Evolutionary conservation across 2,888 invertebrate species (phyloP).

Genomic region (Phaonia tiefii): DNA sequence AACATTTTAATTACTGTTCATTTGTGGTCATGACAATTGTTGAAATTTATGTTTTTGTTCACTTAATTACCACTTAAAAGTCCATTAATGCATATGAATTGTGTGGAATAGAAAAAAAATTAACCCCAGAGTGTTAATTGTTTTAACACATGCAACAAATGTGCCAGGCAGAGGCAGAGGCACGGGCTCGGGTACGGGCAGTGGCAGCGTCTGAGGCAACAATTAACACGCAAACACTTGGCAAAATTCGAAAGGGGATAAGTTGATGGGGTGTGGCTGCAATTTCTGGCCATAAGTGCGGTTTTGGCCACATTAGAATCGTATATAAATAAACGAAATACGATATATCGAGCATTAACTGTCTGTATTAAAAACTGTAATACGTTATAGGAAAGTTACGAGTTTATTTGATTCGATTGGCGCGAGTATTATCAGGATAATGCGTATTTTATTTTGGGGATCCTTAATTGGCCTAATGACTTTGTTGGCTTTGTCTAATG

Average conservation of each 20-base stretch:
- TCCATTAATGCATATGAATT: constrained; percentile 34
- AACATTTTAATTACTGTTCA: constrained; percentile 36
- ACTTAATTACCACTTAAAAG: constrained; percentile 39
- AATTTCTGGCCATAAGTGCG: background rate
- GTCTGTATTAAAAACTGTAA: constrained; percentile 28
- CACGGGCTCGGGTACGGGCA: no score
- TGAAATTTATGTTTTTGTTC: constrained; percentile 28
- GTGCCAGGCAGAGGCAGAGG: no score
- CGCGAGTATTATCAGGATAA: constrained; percentile 15
- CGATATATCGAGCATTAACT: constrained; percentile 8
- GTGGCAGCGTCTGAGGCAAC: background rate
- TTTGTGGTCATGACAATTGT: constrained; percentile 13
- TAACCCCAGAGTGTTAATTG: constrained; percentile 39
- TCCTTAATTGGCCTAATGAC: constrained; percentile 24
- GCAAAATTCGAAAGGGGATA: no score
- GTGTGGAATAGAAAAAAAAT: background rate
- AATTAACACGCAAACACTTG: constrained; percentile 41
- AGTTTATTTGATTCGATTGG: background rate
- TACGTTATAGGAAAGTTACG: constrained; percentile 1
- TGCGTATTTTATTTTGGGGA: constrained; percentile 18
- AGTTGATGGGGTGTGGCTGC: no score
- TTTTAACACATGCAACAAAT: constrained; percentile 48
- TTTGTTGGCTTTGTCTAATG: background rate
- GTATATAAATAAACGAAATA: constrained; percentile 27
- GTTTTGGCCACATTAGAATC: background rate